Percentiles rank a stretch among this genome's conserved stretches.
Conservation (phyloP, 23 tunicate genomes). For the Oikopleura dioica region DNA sequence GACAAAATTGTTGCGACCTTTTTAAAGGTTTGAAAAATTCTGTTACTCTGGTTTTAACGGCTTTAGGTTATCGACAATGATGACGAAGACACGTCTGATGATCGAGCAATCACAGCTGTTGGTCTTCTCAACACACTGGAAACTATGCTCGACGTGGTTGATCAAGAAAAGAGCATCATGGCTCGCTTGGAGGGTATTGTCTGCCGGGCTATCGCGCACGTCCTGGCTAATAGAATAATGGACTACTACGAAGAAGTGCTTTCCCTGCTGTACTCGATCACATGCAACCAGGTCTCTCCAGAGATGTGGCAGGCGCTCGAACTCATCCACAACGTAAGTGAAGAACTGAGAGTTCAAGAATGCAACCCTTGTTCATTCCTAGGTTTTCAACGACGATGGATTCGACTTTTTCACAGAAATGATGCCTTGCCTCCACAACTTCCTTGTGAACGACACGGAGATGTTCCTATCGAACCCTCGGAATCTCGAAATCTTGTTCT, state of each 20-base stretch:
- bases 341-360: conserved; percentile 1
- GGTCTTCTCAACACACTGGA: conserved; percentile 74
- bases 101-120: conserved; percentile 64
- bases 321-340: conserved; percentile 39
- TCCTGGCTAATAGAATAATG: conserved; percentile 39
- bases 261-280: conserved; percentile 62
- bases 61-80: conserved; percentile 17
- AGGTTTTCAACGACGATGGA: conserved; percentile 39
- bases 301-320: conserved; percentile 85
- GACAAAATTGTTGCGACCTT: conserved; percentile 24
- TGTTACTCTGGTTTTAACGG: background rate
- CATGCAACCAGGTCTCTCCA: conserved; percentile 81
- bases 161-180: conserved; percentile 64
- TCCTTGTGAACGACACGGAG: conserved; percentile 46
- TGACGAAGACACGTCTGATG: conserved; percentile 31
- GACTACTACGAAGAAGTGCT: conserved; percentile 85
- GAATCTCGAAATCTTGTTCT: conserved; percentile 40
- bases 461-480: conserved; percentile 34
- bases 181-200: conserved; percentile 54
- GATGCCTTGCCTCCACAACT: conserved; percentile 95
- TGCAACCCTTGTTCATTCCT: background rate
- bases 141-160: conserved; percentile 75
- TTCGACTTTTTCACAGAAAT: conserved; percentile 82
- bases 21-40: background rate
- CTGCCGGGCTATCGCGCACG: conserved; percentile 48